Evolutionary conservation across 2,113 vertebrate species (phyloP).

Genomic region (Zootoca vivipara): DNA sequence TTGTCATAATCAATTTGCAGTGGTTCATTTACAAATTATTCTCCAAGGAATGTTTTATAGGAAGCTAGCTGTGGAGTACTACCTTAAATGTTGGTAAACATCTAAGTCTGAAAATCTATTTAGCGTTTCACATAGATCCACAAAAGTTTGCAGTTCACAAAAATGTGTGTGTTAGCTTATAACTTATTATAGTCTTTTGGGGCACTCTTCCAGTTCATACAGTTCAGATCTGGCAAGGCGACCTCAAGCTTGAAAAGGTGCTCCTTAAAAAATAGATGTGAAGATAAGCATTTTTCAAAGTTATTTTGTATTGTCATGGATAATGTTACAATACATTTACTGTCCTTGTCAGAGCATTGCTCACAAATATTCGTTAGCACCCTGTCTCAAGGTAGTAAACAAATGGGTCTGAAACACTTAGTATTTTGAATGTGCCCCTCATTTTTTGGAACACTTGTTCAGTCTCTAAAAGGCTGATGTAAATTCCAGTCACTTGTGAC

Average conservation of each 20-base stretch:
- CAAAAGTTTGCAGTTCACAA: background rate
- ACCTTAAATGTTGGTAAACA: background rate
- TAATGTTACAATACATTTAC: background rate
- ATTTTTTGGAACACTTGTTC: constrained; percentile 4
- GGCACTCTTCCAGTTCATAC: background rate
- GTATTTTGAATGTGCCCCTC: constrained; percentile 3
- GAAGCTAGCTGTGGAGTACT: background rate
- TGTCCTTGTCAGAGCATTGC: background rate
- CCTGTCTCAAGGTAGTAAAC: background rate
- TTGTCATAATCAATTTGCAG: constrained; percentile 44
- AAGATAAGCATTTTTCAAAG: background rate
- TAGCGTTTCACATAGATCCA: background rate
- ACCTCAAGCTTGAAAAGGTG: background rate
- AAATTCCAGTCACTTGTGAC: background rate
- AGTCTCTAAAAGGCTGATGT: constrained; percentile 23
- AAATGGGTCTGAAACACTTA: background rate
- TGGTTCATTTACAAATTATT: background rate
- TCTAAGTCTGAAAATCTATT: background rate
- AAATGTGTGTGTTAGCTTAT: background rate
- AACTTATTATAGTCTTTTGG: background rate
- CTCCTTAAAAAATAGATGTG: background rate
- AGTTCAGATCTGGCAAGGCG: background rate
- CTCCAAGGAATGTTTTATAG: background rate
- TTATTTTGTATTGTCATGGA: background rate
- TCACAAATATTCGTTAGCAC: background rate